Evolutionary conservation across 2,113 vertebrate genomes (phyloP), one percentile per base, ranked within the genome.

Genomic region (Caranx ignobilis): DNA sequence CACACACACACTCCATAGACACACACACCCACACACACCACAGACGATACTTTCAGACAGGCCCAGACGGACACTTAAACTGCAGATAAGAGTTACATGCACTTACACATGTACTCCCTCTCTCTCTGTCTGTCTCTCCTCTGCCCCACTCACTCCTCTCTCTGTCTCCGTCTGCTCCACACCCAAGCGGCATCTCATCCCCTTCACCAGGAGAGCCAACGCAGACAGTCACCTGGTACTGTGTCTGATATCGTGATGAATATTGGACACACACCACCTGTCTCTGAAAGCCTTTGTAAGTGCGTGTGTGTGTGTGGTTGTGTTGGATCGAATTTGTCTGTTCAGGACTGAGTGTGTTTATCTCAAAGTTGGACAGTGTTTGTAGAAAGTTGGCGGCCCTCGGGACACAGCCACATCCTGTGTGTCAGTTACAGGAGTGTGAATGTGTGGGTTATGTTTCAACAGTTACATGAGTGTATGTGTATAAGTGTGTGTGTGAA

Each of bases 31-130:
- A 52, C 21, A 50, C n/a, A 43, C 57, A 66, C 67, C 18, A 71
- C 67, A 41, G n/a, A 71, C 62, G 66, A 26, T 26, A 71, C 68
- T 84, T 67, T 52, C 70, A 91, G 79, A 86, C 79, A 78, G 75
- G 26, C 75, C 75, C 80, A 91, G 77, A 81, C 60, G 63, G 75
- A 88, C 79, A 91, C 77, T 88, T 87, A 78, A 77, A 86, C 69
- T 71, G 19, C 75, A 87, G 75, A 86, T 84, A 77, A 81, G 73
- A 81, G 75, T 81, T 76, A 54, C 65, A 81, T 37, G 64, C 65
- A 86, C 90, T 87, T 82, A 88, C 72, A 89, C 50, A 76, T 81
- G 84, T 71, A 43, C 39, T 59, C 77, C 64, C 57, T 66, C 63
- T 64, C 64, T 69, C 60, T 65, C 56, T 48, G 59, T 65, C 56